These are phyloP conservation scores for Sinelater perroti DNA, from an alignment of 2,888 invertebrate species.

Conservation along the genomic window DNA sequence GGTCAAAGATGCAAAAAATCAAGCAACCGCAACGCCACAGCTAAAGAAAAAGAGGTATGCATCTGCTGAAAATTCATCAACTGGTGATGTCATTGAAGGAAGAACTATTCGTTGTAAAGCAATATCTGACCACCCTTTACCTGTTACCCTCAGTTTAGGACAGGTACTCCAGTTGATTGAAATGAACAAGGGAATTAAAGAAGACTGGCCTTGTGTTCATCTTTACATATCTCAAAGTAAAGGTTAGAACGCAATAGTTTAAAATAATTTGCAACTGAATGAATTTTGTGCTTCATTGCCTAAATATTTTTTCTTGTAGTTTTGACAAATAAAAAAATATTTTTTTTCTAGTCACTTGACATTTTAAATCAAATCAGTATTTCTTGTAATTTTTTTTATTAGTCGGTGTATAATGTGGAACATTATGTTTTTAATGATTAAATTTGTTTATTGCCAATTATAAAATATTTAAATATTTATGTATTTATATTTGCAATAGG, in stretches of 20 bases:
- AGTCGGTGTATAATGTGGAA: too few species aligned
- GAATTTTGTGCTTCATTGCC: not conserved
- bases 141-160: constrained; percentile 56
- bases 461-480: not conserved
- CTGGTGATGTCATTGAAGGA: constrained; percentile 54
- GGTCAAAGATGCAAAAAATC: constrained; percentile 82
- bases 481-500: constrained; percentile 27
- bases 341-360: too few species aligned
- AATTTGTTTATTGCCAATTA: not conserved
- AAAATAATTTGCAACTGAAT: not conserved
- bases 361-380: too few species aligned
- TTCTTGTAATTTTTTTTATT: too few species aligned
- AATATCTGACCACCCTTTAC: constrained; percentile 55
- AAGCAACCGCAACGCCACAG: constrained; percentile 56
- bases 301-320: not conserved
- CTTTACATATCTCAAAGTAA: constrained; percentile 58
- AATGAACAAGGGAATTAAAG: constrained; percentile 52
- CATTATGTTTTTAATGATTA: too few species aligned
- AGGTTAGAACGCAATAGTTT: too few species aligned
- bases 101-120: constrained; percentile 55
- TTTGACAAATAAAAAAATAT: too few species aligned
- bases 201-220: constrained; percentile 60
- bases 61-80: constrained; percentile 43
- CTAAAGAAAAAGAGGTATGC: constrained; percentile 57
- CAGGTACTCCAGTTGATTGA: constrained; percentile 57